These are phyloP conservation scores for Macaca fascicularis DNA, from an alignment of 2,113 vertebrate genomes.

Conservation along the genomic window T2T-MFA8v1.1 NC_088388.1:48963001-48963500, in stretches of 20 bases:
- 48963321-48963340: neutral
- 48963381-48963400: neutral
- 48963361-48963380: neutral
- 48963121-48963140: neutral
- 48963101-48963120: neutral
- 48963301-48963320: constrained; percentile 71
- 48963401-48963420: neutral
- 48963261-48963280: constrained; percentile 97
- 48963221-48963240: constrained; percentile 92
- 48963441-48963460: constrained; percentile 62
- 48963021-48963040: neutral
- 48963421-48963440: neutral
- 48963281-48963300: constrained; percentile 97
- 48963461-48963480: constrained; percentile 96
- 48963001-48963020: constrained; percentile 12
- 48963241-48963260: constrained; percentile 90
- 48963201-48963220: constrained; percentile 82
- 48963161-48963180: neutral
- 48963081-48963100: neutral
- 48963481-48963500: constrained; percentile 97
- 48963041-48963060: constrained; percentile 21
- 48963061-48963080: neutral
- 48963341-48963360: neutral
- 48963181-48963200: neutral
- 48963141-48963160: neutral